Percentiles rank a stretch among this genome's conserved stretches.
Conservation (phyloP, 2,888 invertebrate genomes). For the Drosophila kambysellisi region DNA sequence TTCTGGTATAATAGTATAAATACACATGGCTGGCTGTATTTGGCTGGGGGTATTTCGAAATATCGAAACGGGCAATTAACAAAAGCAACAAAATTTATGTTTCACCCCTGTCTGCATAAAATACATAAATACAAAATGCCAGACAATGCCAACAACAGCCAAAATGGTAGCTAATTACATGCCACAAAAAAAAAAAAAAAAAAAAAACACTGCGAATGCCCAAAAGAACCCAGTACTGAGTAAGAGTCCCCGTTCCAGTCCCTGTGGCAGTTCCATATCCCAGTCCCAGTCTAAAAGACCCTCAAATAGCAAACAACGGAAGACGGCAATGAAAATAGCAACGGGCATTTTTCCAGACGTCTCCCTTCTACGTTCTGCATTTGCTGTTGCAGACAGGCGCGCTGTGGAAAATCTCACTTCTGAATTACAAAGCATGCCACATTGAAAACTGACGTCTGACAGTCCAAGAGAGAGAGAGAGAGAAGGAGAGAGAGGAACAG, state of each 20-base stretch:
- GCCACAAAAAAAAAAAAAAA: slow-evolving; percentile 42
- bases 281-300: slow-evolving; percentile 32
- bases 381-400: slow-evolving; percentile 68
- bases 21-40: slow-evolving; percentile 25
- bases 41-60: slow-evolving; percentile 51
- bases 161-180: slow-evolving; percentile 77
- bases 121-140: slow-evolving; percentile 68
- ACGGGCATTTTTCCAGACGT: slow-evolving; percentile 68
- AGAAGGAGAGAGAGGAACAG: slow-evolving; percentile 30
- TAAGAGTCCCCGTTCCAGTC: slow-evolving; percentile 17
- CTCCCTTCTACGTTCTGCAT: slow-evolving; percentile 23
- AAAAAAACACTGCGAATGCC: slow-evolving; percentile 35
- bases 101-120: slow-evolving; percentile 82
- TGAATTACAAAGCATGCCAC: slow-evolving; percentile 77
- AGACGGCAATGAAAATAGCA: slow-evolving; percentile 73
- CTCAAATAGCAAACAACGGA: slow-evolving; percentile 37
- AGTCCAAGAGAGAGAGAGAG: slow-evolving; percentile 44
- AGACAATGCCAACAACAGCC: slow-evolving; percentile 62
- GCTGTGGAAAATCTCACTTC: slow-evolving; percentile 83
- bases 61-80: slow-evolving; percentile 72
- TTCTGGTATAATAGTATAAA: no score
- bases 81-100: slow-evolving; percentile 80
- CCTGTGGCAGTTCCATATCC: slow-evolving; percentile 12
- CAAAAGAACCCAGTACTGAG: slow-evolving; percentile 26
- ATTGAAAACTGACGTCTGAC: slow-evolving; percentile 48